Base-by-base conservation (phyloP, 2,888 invertebrate genomes). In the Brachynemurus nebulosus region DNA sequence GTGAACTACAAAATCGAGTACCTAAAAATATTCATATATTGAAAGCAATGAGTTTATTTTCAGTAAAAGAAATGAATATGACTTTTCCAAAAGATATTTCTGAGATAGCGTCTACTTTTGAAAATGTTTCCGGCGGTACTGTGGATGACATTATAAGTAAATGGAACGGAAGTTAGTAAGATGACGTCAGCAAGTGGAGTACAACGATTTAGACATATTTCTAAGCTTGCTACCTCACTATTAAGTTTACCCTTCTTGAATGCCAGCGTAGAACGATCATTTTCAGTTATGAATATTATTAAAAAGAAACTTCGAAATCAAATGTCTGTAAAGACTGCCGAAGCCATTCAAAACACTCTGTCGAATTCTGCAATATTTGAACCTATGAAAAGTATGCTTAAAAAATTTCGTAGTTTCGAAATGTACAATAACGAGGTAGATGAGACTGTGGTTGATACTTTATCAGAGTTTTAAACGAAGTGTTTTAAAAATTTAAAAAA, bases 61-160 rank as follows among this genome's bases (percentile, higher is more conserved):
- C 25, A 23, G 25, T 23, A 23, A 6, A 23, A 23, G 25, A 23
- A 8, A 23, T 23, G 25, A 34, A 34, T 34, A 34, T 34, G 34
- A 12, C 14, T 34, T 34, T 34, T 34, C 34, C 34, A 12, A 34
- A 34, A 34, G 14, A 34, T 34, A 34, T 34, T 34, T 14, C 34
- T 6, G 34, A n/a, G 6, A 12, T 34, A 5, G 34, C 34, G 12
- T 17, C 35, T 4, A 35, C 35, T 16, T 16, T 35, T 4, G 16
- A 35, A 35, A 2, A 16, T 4, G 9, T 6, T 2, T 35, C 35
- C 3, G 17, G 35, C 3, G 17, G 35, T 35, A 16, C 35, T 4
- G 17, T 35, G 8, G 2, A 27, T 27, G 27, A 27, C 12, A 27
- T 27, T 27, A 5, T 27, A 5, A 27, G 3, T 27, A n/a, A 27